These are phyloP conservation scores for Aix galericulata DNA, from an alignment of 2,113 vertebrate genomes.

Conservation along the genomic window DNA sequence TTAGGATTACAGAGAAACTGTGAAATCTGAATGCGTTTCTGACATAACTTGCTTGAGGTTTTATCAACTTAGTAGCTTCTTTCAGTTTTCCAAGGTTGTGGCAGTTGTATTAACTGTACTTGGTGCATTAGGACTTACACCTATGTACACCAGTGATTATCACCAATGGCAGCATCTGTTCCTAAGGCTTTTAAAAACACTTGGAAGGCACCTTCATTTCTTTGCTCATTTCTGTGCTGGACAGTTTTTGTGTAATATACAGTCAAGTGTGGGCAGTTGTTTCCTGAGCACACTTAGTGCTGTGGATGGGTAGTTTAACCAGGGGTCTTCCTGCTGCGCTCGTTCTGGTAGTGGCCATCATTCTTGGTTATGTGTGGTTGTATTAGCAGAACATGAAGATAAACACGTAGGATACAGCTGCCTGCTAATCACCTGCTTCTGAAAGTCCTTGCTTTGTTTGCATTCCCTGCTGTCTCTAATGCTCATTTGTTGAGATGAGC, in stretches of 20 bases:
- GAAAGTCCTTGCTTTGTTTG: not conserved
- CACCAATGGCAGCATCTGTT: not conserved
- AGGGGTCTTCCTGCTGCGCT: not conserved
- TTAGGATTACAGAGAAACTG: not conserved
- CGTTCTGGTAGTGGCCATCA: not conserved
- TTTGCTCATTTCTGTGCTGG: not conserved
- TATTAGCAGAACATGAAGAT: not conserved
- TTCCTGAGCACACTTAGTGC: not conserved
- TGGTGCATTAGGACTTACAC: not conserved
- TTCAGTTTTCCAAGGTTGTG: not conserved
- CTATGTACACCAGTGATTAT: not conserved
- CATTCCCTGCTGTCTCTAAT: not conserved
- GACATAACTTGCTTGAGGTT: not conserved
- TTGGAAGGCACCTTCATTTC: not conserved
- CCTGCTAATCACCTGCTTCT: not conserved
- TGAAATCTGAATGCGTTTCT: not conserved
- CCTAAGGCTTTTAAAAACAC: not conserved
- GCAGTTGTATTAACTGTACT: not conserved
- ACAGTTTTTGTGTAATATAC: not conserved
- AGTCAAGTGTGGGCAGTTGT: not conserved
- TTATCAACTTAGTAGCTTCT: not conserved
- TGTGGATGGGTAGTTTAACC: not conserved
- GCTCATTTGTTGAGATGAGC: not conserved
- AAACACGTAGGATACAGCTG: not conserved
- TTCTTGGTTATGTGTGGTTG: not conserved